Percentiles rank a stretch among this genome's conserved stretches.
These are phyloP conservation scores for Asbolus verrucosus DNA, from an alignment of 1,140 invertebrate genomes.

Conservation along the genomic window DNA sequence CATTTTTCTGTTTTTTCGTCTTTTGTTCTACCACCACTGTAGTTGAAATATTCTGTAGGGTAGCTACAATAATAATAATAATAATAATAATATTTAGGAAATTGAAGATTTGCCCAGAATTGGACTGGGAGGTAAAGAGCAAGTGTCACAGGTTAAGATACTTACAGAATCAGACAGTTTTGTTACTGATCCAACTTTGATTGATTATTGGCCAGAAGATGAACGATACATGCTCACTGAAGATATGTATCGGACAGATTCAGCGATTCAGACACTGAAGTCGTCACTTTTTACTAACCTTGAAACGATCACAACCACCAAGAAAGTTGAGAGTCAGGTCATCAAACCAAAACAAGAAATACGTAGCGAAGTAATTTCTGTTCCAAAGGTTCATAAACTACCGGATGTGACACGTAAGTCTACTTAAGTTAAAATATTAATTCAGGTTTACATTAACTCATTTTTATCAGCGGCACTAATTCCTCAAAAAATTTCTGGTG, in stretches of 20 bases:
- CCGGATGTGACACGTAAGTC: constrained; percentile 12
- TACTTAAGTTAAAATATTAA: not conserved
- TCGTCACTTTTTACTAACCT: constrained; percentile 21
- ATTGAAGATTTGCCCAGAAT: not conserved
- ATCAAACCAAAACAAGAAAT: not conserved
- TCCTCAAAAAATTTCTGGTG: not conserved
- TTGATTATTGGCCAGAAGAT: constrained; percentile 15
- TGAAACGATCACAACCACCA: not conserved
- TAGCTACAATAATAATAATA: too few relatives aligned
- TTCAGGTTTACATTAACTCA: not conserved
- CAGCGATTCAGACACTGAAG: constrained; percentile 9
- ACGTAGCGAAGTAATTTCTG: not conserved
- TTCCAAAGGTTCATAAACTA: not conserved
- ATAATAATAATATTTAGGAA: too few relatives aligned
- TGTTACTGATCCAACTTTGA: not conserved
- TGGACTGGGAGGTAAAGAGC: constrained; percentile 3
- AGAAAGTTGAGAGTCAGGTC: not conserved
- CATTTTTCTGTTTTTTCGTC: too few relatives aligned
- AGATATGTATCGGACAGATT: constrained; percentile 6
- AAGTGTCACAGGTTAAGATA: not conserved
- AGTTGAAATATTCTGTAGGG: too few relatives aligned
- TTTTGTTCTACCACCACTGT: too few relatives aligned
- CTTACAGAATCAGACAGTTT: not conserved
- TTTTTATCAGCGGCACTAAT: not conserved
- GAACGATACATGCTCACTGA: constrained; percentile 1